Conservation (phyloP, 1,140 invertebrate genomes). For the Diploscapter pachys region DNA sequence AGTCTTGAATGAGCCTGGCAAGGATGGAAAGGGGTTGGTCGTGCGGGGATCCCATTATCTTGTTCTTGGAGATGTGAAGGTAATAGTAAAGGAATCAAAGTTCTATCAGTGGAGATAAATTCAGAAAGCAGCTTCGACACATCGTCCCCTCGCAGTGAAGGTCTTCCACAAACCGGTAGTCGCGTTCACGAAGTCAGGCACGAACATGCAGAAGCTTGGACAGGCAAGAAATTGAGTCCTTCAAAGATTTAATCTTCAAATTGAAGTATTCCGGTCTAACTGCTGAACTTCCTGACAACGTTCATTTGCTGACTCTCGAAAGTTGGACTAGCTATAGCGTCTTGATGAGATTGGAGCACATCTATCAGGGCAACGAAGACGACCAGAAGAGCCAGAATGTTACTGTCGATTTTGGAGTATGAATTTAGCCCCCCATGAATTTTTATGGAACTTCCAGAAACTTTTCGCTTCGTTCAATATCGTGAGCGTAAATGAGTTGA, state of each 20-base stretch:
- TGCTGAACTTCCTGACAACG: conserved; percentile 70
- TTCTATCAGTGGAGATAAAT: neutral
- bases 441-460: conserved; percentile 18
- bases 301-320: conserved; percentile 83
- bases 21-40: conserved; percentile 68
- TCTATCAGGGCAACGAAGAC: conserved; percentile 74
- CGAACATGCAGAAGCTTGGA: neutral
- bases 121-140: conserved; percentile 13
- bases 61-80: conserved; percentile 5
- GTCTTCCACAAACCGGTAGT: conserved; percentile 49
- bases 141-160: conserved; percentile 38
- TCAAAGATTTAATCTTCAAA: conserved; percentile 5
- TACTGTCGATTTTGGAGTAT: conserved; percentile 60
- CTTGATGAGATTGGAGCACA: conserved; percentile 80
- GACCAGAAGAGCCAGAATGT: conserved; percentile 64
- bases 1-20: conserved; percentile 79
- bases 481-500: conserved; percentile 18
- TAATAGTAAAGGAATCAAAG: neutral
- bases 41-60: conserved; percentile 70
- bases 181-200: conserved; percentile 32
- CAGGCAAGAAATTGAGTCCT: neutral
- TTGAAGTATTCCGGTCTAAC: conserved; percentile 49
- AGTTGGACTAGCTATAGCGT: conserved; percentile 71
- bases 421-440: neutral
- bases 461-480: conserved; percentile 37